Percentiles rank a stretch among this genome's conserved stretches.
These are phyloP conservation scores for Premnoplex brunnescens DNA, from an alignment of 2,797 vertebrate species.

Conservation along the genomic window DNA sequence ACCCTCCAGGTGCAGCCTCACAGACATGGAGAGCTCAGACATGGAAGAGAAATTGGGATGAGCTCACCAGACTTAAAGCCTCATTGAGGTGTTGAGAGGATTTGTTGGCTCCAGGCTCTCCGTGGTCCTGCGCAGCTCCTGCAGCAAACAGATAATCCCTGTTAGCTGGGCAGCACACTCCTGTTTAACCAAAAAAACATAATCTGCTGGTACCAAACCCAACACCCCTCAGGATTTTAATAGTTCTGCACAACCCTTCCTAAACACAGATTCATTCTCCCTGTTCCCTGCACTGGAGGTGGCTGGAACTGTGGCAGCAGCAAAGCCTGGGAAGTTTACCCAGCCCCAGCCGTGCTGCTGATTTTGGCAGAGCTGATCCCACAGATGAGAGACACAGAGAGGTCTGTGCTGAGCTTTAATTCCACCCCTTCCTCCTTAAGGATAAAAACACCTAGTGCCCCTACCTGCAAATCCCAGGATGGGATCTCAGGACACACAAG, in stretches of 20 bases:
- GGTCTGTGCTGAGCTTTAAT: background rate
- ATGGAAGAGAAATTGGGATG: background rate
- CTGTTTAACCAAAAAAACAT: background rate
- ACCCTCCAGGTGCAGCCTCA: background rate
- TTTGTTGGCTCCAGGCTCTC: background rate
- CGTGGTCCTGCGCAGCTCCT: background rate
- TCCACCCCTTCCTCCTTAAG: background rate
- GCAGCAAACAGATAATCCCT: background rate
- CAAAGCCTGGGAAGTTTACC: background rate
- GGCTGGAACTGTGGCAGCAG: background rate
- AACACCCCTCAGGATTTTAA: background rate
- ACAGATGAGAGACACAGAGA: background rate
- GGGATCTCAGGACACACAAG: background rate
- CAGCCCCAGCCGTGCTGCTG: background rate
- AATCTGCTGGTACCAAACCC: background rate
- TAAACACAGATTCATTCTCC: background rate
- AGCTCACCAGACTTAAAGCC: conserved; percentile 34
- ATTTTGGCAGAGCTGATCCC: background rate
- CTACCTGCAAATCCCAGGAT: background rate
- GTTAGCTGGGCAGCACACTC: background rate
- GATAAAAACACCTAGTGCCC: background rate
- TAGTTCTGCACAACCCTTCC: background rate
- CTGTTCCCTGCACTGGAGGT: background rate
- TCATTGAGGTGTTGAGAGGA: conserved; percentile 24
- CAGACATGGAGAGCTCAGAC: background rate